A percentile compares a stretch with the other conserved stretches of the same genome.
These are phyloP conservation scores for Hippopotamus amphibius DNA, from an alignment of 2,113 vertebrate species.

Conservation along the genomic window DNA sequence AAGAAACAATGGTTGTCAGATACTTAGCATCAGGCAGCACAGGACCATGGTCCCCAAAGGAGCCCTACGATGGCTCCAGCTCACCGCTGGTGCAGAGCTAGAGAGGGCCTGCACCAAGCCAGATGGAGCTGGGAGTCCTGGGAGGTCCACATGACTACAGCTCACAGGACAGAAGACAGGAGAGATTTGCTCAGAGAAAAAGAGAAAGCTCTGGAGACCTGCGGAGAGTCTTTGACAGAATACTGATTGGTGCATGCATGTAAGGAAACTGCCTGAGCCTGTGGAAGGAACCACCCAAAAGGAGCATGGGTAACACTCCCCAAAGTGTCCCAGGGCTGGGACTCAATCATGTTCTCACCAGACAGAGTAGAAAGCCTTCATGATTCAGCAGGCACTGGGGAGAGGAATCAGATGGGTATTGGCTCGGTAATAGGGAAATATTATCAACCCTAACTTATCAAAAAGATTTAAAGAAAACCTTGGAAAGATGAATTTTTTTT, in stretches of 20 bases:
- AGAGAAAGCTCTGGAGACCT: not conserved
- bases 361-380: not conserved
- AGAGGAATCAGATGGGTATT: not conserved
- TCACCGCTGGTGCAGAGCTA: not conserved
- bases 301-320: not conserved
- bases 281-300: not conserved
- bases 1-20: not conserved
- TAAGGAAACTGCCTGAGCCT: not conserved
- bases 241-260: fast-evolving
- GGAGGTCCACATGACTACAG: not conserved
- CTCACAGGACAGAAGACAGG: not conserved
- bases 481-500: not conserved
- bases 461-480: not conserved
- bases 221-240: not conserved
- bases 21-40: too few species aligned
- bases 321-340: not conserved
- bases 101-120: not conserved
- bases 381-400: not conserved
- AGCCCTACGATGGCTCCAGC: not conserved
- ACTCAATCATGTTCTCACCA: not conserved
- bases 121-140: not conserved
- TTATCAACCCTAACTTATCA: not conserved
- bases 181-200: not conserved
- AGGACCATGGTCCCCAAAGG: not conserved
- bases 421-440: not conserved